Evolutionary conservation across 1,140 invertebrate genomes (phyloP).

Genomic region (Drosophila arizonae): DNA sequence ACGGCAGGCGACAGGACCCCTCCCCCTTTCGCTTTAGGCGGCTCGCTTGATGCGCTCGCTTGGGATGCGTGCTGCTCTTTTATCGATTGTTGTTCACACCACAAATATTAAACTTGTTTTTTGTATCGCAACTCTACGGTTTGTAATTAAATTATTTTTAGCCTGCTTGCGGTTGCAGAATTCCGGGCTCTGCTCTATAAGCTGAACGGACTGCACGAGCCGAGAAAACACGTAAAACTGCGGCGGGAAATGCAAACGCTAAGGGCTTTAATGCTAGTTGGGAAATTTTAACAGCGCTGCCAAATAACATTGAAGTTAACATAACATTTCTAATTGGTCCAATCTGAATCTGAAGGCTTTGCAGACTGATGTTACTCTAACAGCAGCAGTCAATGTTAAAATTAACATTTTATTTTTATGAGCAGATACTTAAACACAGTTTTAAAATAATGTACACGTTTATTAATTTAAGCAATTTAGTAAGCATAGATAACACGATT

Average conservation of each 20-base stretch:
- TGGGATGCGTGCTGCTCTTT: conserved; percentile 26
- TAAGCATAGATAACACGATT: conserved; percentile 70
- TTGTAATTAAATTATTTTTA: conserved; percentile 35
- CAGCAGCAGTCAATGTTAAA: neutral
- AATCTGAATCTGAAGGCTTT: neutral
- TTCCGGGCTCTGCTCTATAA: conserved; percentile 14
- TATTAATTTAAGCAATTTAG: conserved; percentile 67
- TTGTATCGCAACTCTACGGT: neutral
- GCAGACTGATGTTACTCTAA: neutral
- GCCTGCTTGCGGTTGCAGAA: conserved; percentile 24
- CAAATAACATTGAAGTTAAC: conserved; percentile 1
- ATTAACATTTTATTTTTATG: neutral
- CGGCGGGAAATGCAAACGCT: conserved; percentile 40
- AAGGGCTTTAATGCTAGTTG: conserved; percentile 22
- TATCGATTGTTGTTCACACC: conserved; percentile 70
- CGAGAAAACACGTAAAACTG: conserved; percentile 65
- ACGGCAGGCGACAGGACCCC: conserved; percentile 3
- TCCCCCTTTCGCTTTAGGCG: conserved; percentile 4
- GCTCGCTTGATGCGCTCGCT: conserved; percentile 1
- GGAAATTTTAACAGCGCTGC: conserved; percentile 32
- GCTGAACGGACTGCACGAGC: conserved; percentile 44
- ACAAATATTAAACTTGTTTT: conserved; percentile 20
- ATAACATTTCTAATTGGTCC: neutral
- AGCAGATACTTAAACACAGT: neutral
- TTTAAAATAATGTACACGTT: conserved; percentile 63